Evolutionary conservation across 2,797 vertebrate species (phyloP), one percentile per base, ranked within the genome.

Genomic region (Chiloscyllium punctatum): DNA sequence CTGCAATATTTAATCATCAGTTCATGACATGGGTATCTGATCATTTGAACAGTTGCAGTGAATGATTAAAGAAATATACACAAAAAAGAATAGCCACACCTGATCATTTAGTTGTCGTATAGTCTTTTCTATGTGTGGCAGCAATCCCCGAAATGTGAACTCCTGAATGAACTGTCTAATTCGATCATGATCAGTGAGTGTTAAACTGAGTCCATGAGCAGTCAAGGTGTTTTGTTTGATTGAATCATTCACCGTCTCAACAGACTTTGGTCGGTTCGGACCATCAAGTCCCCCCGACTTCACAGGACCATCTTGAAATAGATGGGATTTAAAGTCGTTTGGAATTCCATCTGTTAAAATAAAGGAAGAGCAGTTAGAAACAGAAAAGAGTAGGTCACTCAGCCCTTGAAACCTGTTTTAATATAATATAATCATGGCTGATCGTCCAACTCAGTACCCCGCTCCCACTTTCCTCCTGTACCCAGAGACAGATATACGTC

Each of bases 101-200:
- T 99, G 99, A 97, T 99, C 99, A n/a, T 99, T 99, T 95, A 99
- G 98, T 95, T 99, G 99, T 27, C 99, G 97, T 96, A 99, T 99
- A 96, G 99, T 99, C 97, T 99, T 99, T 97, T 99, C 99, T 92
- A 99, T 98, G 96, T 99, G 99, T 0, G 99, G 99, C 96, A 99
- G 96, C 96, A 99, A 98, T 68, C 99, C 99, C 95, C 99, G 98
- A 97, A 99, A 99, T 3, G 99, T 99, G 97, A 99, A 99, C 96
- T 99, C 99, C 96, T 99, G 99, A 96, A 99, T 98, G 96, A 99
- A 99, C 96, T 99, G 99, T 74, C 99, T 98, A 97, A 99, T 99
- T 96, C 98, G 98, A 97, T 99, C 99, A 0, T 99, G 99, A 97
- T 99, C 99, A 3, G 98, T 99, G 51, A 99, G 98, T 16, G 99